A percentile compares a stretch with the other conserved stretches of the same genome.
Evolutionary conservation across 1,140 invertebrate genomes (phyloP).

Genomic region (Papilio machaon): DNA sequence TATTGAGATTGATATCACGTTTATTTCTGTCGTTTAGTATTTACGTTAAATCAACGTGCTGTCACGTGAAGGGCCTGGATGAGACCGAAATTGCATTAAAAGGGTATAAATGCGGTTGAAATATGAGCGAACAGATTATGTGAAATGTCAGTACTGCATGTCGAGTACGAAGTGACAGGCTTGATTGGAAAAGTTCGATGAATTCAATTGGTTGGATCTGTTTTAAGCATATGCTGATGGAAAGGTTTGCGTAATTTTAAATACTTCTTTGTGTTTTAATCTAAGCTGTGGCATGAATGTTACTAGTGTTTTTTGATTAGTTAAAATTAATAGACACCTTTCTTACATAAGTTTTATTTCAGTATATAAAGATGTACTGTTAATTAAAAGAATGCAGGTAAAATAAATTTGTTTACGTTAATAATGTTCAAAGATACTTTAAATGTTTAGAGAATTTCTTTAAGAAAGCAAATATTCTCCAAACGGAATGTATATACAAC

Average conservation of each 20-base stretch:
- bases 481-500: slow-evolving; percentile 18
- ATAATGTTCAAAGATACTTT: background rate
- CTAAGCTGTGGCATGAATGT: too few species aligned
- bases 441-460: background rate
- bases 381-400: background rate
- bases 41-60: background rate
- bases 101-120: slow-evolving; percentile 12
- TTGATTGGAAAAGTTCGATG: slow-evolving; percentile 26
- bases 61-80: background rate
- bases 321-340: too few species aligned
- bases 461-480: slow-evolving; percentile 2
- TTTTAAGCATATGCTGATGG: background rate
- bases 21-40: too few species aligned
- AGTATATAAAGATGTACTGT: too few species aligned
- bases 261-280: too few species aligned
- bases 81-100: slow-evolving; percentile 14
- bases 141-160: background rate
- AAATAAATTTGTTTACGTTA: background rate
- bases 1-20: too few species aligned
- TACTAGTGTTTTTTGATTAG: too few species aligned
- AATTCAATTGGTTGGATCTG: background rate
- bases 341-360: too few species aligned
- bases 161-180: background rate
- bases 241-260: too few species aligned
- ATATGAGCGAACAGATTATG: background rate